Conservation (phyloP, 2,888 invertebrate species). For the Mimachlamys varia region DNA sequence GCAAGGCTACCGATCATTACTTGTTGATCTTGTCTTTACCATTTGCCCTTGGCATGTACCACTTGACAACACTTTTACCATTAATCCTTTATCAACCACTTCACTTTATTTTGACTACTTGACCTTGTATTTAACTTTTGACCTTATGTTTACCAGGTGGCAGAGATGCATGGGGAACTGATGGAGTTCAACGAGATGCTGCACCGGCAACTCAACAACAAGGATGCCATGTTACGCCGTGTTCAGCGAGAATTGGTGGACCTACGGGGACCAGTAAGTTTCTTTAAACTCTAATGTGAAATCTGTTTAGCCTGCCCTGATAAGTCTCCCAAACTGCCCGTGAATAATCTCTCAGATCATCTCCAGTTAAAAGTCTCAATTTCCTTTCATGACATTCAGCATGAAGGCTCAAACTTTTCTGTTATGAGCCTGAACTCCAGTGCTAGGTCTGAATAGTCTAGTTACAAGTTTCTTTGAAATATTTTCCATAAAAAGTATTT, state of each 20-base stretch:
- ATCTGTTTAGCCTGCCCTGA: no score
- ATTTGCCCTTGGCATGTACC: not conserved
- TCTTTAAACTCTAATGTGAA: not conserved
- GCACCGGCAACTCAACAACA: conserved; percentile 87
- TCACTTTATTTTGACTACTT: not conserved
- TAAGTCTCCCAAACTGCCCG: no score
- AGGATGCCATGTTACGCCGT: conserved; percentile 85
- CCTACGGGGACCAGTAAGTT: conserved; percentile 85
- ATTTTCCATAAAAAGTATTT: no score
- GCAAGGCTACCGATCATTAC: no score
- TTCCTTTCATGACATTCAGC: no score
- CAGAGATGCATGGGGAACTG: conserved; percentile 96
- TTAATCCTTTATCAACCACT: not conserved
- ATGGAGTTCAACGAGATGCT: conserved; percentile 95
- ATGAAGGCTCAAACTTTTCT: no score
- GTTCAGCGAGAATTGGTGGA: conserved; percentile 86
- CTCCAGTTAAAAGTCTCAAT: no score
- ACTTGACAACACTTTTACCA: not conserved
- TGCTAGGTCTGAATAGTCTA: no score
- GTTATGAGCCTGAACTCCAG: no score
- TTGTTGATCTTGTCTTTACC: not conserved
- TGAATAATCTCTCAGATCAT: no score
- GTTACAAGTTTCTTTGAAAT: no score
- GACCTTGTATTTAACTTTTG: not conserved
- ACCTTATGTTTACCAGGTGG: conserved; percentile 85